phyloP scores from a whole-genome alignment of 2,888 invertebrate genomes.

The Habroteleia sp. region DNA sequence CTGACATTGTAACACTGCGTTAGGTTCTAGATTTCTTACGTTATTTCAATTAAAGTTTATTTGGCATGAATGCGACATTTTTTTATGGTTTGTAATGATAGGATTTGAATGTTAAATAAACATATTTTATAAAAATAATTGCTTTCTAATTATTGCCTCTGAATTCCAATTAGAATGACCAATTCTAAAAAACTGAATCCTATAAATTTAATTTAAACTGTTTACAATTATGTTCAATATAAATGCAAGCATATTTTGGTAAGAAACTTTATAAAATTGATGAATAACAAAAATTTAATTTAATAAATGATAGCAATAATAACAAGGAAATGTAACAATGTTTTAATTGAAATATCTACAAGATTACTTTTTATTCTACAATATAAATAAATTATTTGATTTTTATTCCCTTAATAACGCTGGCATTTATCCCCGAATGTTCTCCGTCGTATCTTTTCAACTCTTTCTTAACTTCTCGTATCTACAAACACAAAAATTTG shows the following conservation, averaged over 20 bases:
- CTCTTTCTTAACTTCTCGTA: conserved; percentile 91
- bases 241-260: too few species aligned
- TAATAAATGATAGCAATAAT: too few species aligned
- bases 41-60: conserved; percentile 71
- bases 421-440: conserved; percentile 94
- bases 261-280: too few species aligned
- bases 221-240: too few species aligned
- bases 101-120: conserved; percentile 37
- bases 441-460: conserved; percentile 93
- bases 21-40: conserved; percentile 69
- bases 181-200: too few species aligned
- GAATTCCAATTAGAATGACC: too few species aligned
- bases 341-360: too few species aligned
- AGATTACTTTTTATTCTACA: too few species aligned
- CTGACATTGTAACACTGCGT: conserved; percentile 62
- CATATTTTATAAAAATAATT: conserved; percentile 53
- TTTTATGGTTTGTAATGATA: conserved; percentile 33
- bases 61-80: conserved; percentile 58
- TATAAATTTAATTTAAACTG: too few species aligned
- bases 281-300: too few species aligned
- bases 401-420: conserved; percentile 94
- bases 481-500: conserved; percentile 80
- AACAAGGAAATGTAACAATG: too few species aligned
- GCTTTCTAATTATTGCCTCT: too few species aligned
- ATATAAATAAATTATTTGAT: conserved; percentile 88